Conservation (phyloP, 2,113 vertebrate species). For the Stictonetta naevosa region DNA sequence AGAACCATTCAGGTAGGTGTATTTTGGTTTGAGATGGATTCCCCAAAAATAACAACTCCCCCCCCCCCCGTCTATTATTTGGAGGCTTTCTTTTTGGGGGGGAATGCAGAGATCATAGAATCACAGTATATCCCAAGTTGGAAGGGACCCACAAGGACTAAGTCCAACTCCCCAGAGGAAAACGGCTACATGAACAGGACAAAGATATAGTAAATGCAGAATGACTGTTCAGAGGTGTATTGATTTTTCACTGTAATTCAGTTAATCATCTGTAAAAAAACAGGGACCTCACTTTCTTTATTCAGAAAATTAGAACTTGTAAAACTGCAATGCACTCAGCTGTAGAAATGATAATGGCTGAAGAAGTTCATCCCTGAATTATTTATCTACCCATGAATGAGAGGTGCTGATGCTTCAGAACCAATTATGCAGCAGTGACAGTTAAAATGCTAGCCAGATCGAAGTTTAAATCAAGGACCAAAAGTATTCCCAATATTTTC, state of each 20-base stretch:
- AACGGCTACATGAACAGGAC: rapidly evolving
- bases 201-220: not conserved
- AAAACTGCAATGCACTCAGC: not conserved
- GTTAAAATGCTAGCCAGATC: not conserved
- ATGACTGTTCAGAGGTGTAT: not conserved
- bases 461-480: not conserved
- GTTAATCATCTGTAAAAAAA: not conserved
- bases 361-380: slow-evolving; percentile 12
- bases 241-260: not conserved
- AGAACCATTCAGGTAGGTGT: not conserved
- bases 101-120: too few species aligned
- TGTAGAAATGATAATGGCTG: not conserved
- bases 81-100: not conserved
- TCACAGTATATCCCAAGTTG: too few species aligned
- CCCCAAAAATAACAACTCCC: too few species aligned
- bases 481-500: not conserved
- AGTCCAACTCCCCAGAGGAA: too few species aligned
- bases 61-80: not conserved
- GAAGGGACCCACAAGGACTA: too few species aligned
- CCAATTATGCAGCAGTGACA: not conserved
- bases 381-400: slow-evolving; percentile 15
- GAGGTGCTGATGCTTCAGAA: slow-evolving; percentile 17
- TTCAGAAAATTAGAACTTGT: not conserved
- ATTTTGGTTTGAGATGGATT: rapidly evolving
- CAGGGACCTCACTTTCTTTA: not conserved